Evolutionary conservation across 2,113 vertebrate species (phyloP).

Genomic region (Romanogobio albipinnatus): DNA sequence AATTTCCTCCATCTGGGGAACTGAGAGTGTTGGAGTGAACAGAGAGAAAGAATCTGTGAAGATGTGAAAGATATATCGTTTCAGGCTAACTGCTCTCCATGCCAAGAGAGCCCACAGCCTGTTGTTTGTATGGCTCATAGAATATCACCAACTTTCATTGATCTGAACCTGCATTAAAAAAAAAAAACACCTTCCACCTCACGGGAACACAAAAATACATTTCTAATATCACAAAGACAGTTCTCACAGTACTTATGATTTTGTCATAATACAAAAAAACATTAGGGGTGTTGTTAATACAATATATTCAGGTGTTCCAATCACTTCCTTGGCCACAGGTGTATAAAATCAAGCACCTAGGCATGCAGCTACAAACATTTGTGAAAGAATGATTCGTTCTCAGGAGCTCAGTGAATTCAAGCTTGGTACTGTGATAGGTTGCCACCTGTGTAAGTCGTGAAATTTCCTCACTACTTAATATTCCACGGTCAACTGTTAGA

Average conservation of each 20-base stretch:
- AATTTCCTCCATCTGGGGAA: constrained; percentile 24
- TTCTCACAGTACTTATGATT: background rate
- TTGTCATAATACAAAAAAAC: background rate
- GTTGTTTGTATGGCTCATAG: background rate
- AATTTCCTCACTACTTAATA: too few relatives aligned
- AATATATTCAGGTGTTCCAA: too few relatives aligned
- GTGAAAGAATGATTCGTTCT: too few relatives aligned
- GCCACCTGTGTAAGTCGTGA: too few relatives aligned
- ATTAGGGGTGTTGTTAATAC: too few relatives aligned
- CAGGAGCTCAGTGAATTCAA: too few relatives aligned
- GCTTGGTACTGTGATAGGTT: too few relatives aligned
- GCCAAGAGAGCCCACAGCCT: background rate
- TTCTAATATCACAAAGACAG: background rate
- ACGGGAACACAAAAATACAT: background rate
- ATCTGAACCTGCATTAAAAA: background rate
- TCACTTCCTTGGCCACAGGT: too few relatives aligned
- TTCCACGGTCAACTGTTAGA: too few relatives aligned
- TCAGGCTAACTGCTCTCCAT: background rate
- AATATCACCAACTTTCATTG: background rate
- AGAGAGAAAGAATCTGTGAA: constrained; percentile 8
- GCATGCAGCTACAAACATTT: too few relatives aligned
- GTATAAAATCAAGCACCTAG: too few relatives aligned
- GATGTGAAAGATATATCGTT: background rate
- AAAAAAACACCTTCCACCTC: background rate
- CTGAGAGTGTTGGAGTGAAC: constrained; percentile 1